phyloP scores from a whole-genome alignment of 2,113 vertebrate genomes.

The Pao palembangensis region DNA sequence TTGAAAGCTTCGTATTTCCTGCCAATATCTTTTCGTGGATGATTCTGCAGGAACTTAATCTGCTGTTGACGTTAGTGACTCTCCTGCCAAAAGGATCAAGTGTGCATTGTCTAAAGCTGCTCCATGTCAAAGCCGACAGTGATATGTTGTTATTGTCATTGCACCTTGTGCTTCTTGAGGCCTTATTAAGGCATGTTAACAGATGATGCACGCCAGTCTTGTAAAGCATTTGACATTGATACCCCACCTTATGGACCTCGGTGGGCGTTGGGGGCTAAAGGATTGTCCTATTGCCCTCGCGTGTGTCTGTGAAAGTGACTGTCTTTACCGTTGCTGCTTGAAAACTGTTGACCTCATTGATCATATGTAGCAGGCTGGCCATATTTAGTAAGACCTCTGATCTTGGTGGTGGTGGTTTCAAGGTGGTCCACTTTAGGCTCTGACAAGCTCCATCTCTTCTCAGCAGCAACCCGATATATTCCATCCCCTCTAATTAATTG shows the following conservation, averaged over 20 bases:
- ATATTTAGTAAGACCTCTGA: too few species aligned
- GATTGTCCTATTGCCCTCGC: constrained; percentile 16
- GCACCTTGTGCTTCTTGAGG: constrained; percentile 35
- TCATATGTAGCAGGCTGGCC: too few species aligned
- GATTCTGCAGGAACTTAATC: constrained; percentile 52
- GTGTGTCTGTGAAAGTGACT: not conserved
- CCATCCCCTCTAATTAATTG: constrained; percentile 7
- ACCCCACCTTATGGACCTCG: constrained; percentile 16
- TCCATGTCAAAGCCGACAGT: constrained; percentile 32
- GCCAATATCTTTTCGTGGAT: constrained; percentile 37
- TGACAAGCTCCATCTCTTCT: not conserved
- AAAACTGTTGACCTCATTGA: not conserved
- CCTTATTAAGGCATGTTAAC: constrained; percentile 57
- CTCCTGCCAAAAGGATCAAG: constrained; percentile 51
- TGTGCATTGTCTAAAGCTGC: constrained; percentile 52
- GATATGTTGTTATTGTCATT: constrained; percentile 39
- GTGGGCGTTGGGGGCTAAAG: not conserved
- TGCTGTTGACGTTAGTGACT: constrained; percentile 37
- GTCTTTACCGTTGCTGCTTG: constrained; percentile 11
- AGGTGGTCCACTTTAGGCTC: not conserved
- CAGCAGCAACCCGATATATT: not conserved
- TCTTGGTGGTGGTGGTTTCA: not conserved
- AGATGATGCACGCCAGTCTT: constrained; percentile 42
- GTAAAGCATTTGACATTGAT: constrained; percentile 42
- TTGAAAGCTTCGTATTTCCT: constrained; percentile 2